phyloP scores from a whole-genome alignment of 2,797 vertebrate genomes.

The Chaenodraco wilsoni region DNA sequence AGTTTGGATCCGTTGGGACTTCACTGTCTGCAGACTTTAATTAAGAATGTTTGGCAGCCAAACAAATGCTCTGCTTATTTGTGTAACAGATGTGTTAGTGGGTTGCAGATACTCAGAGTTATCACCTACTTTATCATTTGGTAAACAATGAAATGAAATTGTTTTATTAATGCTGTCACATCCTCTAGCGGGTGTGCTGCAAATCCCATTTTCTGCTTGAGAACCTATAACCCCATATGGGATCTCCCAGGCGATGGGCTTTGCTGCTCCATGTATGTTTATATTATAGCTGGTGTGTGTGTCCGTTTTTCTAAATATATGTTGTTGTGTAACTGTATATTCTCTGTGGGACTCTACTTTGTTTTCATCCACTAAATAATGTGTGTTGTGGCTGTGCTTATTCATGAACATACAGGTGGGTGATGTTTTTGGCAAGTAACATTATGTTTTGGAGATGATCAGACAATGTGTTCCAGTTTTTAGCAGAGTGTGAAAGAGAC shows the following conservation, averaged over 20 bases:
- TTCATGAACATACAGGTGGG: not conserved
- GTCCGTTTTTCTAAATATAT: not conserved
- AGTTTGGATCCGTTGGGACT: conserved; percentile 53
- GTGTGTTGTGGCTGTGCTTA: not conserved
- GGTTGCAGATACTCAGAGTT: conserved; percentile 40
- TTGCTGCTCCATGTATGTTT: conserved; percentile 7
- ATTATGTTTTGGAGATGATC: conserved; percentile 26
- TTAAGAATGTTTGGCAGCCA: conserved; percentile 65
- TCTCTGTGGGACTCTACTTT: not conserved
- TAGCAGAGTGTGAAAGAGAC: conserved; percentile 20
- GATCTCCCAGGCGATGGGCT: conserved; percentile 11
- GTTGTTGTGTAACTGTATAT: not conserved
- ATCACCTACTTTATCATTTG: conserved; percentile 37
- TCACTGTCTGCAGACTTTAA: conserved; percentile 57
- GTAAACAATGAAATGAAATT: conserved; percentile 24
- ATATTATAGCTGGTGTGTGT: not conserved
- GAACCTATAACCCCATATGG: not conserved
- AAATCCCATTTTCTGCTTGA: conserved; percentile 37
- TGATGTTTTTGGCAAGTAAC: conserved; percentile 13
- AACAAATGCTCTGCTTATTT: conserved; percentile 36
- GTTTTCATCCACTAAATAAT: conserved; percentile 3
- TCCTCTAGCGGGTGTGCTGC: conserved; percentile 14
- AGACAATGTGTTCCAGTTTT: conserved; percentile 23
- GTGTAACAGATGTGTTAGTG: conserved; percentile 44
- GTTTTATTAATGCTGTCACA: conserved; percentile 18